Conservation (phyloP, 2,888 invertebrate genomes). For the Tetramorium bicarinatum region DNA sequence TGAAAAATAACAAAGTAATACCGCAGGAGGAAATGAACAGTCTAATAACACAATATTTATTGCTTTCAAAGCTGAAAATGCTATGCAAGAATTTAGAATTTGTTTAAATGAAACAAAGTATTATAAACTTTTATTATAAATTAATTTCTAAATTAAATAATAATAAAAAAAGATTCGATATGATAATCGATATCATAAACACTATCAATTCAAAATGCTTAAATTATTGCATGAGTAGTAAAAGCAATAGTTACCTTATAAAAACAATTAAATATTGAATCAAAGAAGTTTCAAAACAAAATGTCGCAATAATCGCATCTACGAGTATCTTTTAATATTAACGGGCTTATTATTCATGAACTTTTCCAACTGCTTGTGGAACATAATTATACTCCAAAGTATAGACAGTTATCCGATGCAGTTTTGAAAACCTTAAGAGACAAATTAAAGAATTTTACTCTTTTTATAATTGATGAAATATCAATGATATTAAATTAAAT, state of each 20-base stretch:
- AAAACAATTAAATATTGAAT: background rate
- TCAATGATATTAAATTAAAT: constrained; percentile 6
- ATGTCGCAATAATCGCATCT: background rate
- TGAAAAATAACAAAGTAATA: too few relatives aligned
- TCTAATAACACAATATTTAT: too few relatives aligned
- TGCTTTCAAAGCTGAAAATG: background rate
- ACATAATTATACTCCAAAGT: background rate
- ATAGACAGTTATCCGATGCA: background rate
- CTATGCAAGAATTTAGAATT: constrained; percentile 5
- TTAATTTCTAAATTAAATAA: too few relatives aligned
- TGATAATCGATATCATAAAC: too few relatives aligned
- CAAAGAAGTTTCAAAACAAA: background rate
- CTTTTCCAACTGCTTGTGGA: background rate
- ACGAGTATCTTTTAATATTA: background rate
- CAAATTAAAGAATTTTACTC: background rate
- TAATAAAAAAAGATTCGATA: too few relatives aligned
- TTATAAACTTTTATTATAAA: too few relatives aligned
- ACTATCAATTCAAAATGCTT: too few relatives aligned
- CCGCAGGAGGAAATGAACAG: too few relatives aligned
- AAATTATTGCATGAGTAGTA: too few relatives aligned
- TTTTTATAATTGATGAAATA: constrained; percentile 11
- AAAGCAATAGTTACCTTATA: background rate
- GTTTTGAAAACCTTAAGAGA: background rate
- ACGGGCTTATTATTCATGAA: background rate
- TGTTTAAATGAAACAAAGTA: background rate